phyloP scores from a whole-genome alignment of 1,140 invertebrate genomes.

The Aphidius ervi region DNA sequence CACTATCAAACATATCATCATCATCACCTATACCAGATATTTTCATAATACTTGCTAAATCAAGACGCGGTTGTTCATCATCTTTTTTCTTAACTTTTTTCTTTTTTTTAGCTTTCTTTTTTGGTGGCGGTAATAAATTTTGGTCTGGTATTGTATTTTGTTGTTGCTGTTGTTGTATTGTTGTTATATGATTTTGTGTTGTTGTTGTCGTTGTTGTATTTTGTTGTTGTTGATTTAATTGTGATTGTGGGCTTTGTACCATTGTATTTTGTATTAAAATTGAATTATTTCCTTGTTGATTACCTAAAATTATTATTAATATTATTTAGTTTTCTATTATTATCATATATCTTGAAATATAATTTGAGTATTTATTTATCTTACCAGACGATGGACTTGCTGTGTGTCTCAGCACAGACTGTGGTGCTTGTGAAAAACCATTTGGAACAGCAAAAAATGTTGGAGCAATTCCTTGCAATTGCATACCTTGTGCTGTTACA shows the following conservation, averaged over 20 bases:
- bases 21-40: slow-evolving; percentile 57
- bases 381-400: slow-evolving; percentile 50
- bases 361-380: slow-evolving; percentile 17
- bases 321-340: background rate
- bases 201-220: slow-evolving; percentile 26
- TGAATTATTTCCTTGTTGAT: slow-evolving; percentile 41
- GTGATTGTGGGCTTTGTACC: slow-evolving; percentile 49
- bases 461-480: slow-evolving; percentile 47
- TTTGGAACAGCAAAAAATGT: slow-evolving; percentile 53
- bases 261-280: slow-evolving; percentile 52
- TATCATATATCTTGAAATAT: slow-evolving; percentile 2
- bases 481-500: slow-evolving; percentile 51
- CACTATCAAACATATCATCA: slow-evolving; percentile 50
- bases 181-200: slow-evolving; percentile 30
- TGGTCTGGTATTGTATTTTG: slow-evolving; percentile 43
- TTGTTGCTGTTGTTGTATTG: slow-evolving; percentile 23
- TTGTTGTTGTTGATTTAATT: slow-evolving; percentile 37
- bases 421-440: slow-evolving; percentile 46
- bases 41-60: slow-evolving; percentile 57
- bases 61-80: slow-evolving; percentile 53
- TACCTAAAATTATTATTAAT: slow-evolving; percentile 33
- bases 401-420: slow-evolving; percentile 50
- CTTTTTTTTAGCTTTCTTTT: slow-evolving; percentile 51
- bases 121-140: slow-evolving; percentile 47
- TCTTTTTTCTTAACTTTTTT: slow-evolving; percentile 56